A percentile compares a stretch with the other conserved stretches of the same genome.
Evolutionary conservation across 2,797 vertebrate species (phyloP).

Genomic region (Neomorphus geoffroyi): DNA sequence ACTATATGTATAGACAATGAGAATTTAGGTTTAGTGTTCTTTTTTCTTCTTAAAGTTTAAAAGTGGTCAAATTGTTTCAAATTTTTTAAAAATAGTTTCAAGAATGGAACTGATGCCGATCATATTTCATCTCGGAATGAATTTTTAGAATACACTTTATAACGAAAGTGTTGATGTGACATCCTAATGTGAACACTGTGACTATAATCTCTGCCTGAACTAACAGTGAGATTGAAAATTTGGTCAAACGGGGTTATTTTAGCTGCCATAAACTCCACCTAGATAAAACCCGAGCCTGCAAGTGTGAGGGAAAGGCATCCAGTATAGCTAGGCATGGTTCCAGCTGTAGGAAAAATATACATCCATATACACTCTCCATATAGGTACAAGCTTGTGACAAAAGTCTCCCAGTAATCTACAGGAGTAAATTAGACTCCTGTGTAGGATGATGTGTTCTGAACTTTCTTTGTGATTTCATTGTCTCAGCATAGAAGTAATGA

Average conservation of each 20-base stretch:
- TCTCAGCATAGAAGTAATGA: background rate
- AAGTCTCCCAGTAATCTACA: background rate
- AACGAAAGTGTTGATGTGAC: background rate
- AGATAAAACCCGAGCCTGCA: background rate
- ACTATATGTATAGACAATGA: background rate
- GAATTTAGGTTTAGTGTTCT: background rate
- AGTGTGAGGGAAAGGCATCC: background rate
- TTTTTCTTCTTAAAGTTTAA: background rate
- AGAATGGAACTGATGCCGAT: background rate
- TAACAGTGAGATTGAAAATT: background rate
- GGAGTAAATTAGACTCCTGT: background rate
- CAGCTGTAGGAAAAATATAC: background rate
- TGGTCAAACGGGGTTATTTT: background rate
- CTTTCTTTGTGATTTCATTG: background rate
- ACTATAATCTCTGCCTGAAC: background rate
- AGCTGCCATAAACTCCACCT: background rate
- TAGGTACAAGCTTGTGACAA: fast-evolving
- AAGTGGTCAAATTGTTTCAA: background rate
- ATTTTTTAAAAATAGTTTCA: background rate
- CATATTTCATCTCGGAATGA: background rate
- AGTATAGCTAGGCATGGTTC: background rate
- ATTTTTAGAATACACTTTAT: background rate
- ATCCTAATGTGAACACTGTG: background rate
- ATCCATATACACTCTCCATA: background rate
- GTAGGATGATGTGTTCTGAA: background rate